Evolutionary conservation across 2,113 vertebrate species (phyloP).

Genomic region (Ptyas mucosa): DNA sequence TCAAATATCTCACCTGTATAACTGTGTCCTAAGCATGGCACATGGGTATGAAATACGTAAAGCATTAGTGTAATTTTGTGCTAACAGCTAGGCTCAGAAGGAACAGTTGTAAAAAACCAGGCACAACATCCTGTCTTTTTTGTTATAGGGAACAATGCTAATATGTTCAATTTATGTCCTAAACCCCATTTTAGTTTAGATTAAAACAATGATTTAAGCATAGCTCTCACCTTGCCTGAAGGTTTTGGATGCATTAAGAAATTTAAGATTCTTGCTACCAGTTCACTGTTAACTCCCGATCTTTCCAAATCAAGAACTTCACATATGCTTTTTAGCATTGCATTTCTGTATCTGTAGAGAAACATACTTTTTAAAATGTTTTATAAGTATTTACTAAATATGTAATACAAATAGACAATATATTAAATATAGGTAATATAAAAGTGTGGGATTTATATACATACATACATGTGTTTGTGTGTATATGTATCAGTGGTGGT

Average conservation of each 20-base stretch:
- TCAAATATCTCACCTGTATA: not conserved
- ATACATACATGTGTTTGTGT: not conserved
- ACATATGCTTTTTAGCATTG: constrained; percentile 86
- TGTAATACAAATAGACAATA: not conserved
- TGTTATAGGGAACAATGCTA: not conserved
- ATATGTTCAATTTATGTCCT: not conserved
- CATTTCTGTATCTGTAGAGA: constrained; percentile 69
- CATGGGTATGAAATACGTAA: not conserved
- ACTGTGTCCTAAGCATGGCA: not conserved
- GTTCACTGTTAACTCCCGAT: constrained; percentile 84
- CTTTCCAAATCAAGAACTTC: constrained; percentile 91
- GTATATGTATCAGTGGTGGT: too few relatives aligned
- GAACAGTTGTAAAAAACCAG: not conserved
- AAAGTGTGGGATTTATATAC: not conserved
- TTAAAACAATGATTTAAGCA: not conserved
- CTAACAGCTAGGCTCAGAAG: not conserved
- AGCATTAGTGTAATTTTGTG: not conserved
- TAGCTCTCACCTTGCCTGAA: constrained; percentile 84
- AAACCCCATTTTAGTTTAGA: not conserved
- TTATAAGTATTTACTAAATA: not conserved
- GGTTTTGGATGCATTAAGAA: constrained; percentile 88
- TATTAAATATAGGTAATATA: not conserved
- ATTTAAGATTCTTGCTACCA: constrained; percentile 86
- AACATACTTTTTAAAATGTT: not conserved
- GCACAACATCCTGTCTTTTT: not conserved